Base-by-base conservation (phyloP, 2,113 vertebrate genomes). In the Meriones unguiculatus region DNA sequence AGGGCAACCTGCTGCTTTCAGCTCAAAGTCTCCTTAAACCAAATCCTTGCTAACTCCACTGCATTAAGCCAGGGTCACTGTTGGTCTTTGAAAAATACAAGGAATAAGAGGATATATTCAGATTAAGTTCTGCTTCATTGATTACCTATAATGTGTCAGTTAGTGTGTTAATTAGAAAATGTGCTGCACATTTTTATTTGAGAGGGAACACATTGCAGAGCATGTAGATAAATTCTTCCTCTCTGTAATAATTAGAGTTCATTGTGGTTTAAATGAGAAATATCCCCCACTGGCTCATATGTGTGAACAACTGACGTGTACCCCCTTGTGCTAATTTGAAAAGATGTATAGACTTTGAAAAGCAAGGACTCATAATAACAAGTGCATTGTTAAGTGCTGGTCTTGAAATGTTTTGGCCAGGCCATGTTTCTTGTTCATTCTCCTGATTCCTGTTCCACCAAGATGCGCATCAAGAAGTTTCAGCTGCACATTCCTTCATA, bases 91-190 rank as follows among this genome's bases (percentile, higher is more conserved):
- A 65, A 94, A 97, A 89, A 67, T 7, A 69, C 84, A 65, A 18
- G 22, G n/a, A 46, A 22, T 24, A 2, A 65, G 54, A 91, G 3
- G 52, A 57, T 67, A 64, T 18, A 73, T 86, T 65, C 70, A 88
- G 18, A 85, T 91, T 94, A 67, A 59, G 14, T 35, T 80, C 77
- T 84, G 54, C 52, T 70, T 14, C 30, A 89, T 32, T 20, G 28
- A 88, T 93, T 64, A 13, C 24, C 67, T 64, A 69, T 62, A 69
- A 90, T n/a, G 4, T 28, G 64, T 13, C 87, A n/a, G 41, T 80
- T 76, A 46, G 17, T 59, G 20, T 82, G 50, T 25, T 95, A 87
- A 93, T 87, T 77, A 82, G 38, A 90, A 93, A 93, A 81, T 41
- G 12, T 67, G 35, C 81, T 41, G 32, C 50, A 67, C 25, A 75